Base-by-base conservation (phyloP, 2,113 vertebrate species). In the Polypterus bichir region DNA sequence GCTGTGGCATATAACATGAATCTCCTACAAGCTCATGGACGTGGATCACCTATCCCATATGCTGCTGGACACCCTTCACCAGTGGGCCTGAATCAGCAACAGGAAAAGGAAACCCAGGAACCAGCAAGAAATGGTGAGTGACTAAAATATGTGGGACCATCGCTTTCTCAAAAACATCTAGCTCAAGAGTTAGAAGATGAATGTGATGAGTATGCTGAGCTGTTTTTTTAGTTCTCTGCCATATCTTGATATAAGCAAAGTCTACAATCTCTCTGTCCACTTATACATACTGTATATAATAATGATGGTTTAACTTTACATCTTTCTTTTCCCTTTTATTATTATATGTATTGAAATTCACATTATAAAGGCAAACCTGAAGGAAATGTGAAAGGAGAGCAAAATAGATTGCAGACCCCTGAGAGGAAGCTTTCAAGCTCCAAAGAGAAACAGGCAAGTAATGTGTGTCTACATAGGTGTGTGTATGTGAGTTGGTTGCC, bases 1-100 rank as follows among this genome's bases (percentile, higher is more conserved):
- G 91, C 94, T n/a, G 86, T 98, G 92, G 93, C 96, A 58, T 98
- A 98, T 80, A 97, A 96, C 70, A 91, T 97, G 77, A 97, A 97
- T 78, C 82, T 98, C 64, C 77, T 97, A 62, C 94, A 95, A 70
- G 82, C 92, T 3, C 92, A 94, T 44, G 94, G 89, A 66, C 87
- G 92, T 58, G 90, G 92, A 9, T 97, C 96, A 2, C 94, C 96
- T 10, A 84, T 94, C 60, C 91, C 94, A 3, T 97, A 94, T 6
- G 89, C 91, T 10, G 88, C 96, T 59, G 81, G 87, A 61, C 94
- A 97, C 73, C 90, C 94, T 7, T 93, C 96, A 4, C 88, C 92
- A 9, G 83, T 95, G 53, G 89, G 86, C 70, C 73, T 94, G 69
- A 87, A 88, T 54, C 93, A 93, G 64, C 90, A 88, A 47, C 83